Evolutionary conservation across 1,140 invertebrate species (phyloP).

Genomic region (Orchestia grillus): DNA sequence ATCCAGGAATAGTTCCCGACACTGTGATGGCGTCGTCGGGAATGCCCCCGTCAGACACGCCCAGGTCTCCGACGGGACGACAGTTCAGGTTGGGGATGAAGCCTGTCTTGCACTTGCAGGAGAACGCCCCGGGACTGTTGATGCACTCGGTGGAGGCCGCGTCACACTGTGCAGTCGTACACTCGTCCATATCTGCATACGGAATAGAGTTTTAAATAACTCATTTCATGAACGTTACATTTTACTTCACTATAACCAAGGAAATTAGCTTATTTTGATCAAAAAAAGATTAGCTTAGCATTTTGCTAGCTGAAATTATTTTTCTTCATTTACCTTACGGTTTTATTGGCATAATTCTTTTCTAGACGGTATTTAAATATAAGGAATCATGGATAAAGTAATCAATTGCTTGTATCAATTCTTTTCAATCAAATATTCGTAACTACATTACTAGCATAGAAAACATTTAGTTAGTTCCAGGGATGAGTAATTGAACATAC

Average conservation of each 20-base stretch:
- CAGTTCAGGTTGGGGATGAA: slow-evolving; percentile 91
- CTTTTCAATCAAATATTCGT: too few relatives aligned
- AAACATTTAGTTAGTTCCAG: too few relatives aligned
- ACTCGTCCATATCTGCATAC: slow-evolving; percentile 88
- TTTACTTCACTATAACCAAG: neutral
- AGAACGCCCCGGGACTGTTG: slow-evolving; percentile 91
- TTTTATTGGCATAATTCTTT: too few relatives aligned
- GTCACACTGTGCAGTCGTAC: slow-evolving; percentile 87
- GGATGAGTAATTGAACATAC: too few relatives aligned
- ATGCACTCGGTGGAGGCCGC: slow-evolving; percentile 90
- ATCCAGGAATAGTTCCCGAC: slow-evolving; percentile 85
- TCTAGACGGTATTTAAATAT: too few relatives aligned
- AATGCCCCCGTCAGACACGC: slow-evolving; percentile 88
- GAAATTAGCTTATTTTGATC: neutral
- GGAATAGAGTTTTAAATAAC: slow-evolving; percentile 64
- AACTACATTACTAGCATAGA: too few relatives aligned
- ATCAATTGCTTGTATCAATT: too few relatives aligned
- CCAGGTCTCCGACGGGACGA: slow-evolving; percentile 88
- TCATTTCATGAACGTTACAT: neutral
- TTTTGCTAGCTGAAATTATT: too few relatives aligned
- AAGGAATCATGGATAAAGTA: too few relatives aligned
- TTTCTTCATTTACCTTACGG: too few relatives aligned
- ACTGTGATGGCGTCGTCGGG: slow-evolving; percentile 90
- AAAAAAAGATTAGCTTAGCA: neutral
- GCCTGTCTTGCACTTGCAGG: slow-evolving; percentile 88